Evolutionary conservation across 2,113 vertebrate genomes (phyloP), one percentile per base, ranked within the genome.

Genomic region (Ceyx cyanopectus): DNA sequence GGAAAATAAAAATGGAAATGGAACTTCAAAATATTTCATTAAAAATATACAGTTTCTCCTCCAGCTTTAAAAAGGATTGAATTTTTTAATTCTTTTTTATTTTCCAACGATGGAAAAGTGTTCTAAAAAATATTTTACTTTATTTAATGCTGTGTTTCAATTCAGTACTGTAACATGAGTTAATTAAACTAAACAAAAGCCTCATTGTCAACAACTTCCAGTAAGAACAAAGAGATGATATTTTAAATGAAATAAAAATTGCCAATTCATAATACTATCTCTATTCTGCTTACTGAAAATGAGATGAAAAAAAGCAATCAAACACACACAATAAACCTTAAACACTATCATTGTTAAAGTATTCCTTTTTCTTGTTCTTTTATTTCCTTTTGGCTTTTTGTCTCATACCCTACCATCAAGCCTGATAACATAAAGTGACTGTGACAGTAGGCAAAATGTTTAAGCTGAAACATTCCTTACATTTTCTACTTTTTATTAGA

Each of bases 401-500:
- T 90, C 24, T 92, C 65, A 70, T 90, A 91, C 54, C 16, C 58
- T 89, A 81, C 83, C 65, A 94, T 95, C 91, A 89, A 51, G 86
- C 51, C 79, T 93, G 81, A 93, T 95, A 96, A 92, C 72, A 85
- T 82, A 85, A 97, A 97, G 83, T 79, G 91, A 95, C 92, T 94
- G 66, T 92, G 94, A 92, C 54, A 92, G 75, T 22, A 24, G 81
- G 75, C 77, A 95, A 97, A 97, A 97, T 5, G 21, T 83, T 88
- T 66, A 92, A 92, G 84, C 73, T 56, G 90, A 87, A 97, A 95
- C 89, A 87, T 67, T 81, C 61, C 78, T 85, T 93, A 94, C 2
- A 0, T 97, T 95, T 97, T 97, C 94, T 89, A 86, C 63, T 92
- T 97, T 91, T 94, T 92, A 97, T 96, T 94, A 95, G 89, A 94